Base-by-base conservation (phyloP, 2,888 invertebrate species). In the Opisthograptis luteolata region DNA sequence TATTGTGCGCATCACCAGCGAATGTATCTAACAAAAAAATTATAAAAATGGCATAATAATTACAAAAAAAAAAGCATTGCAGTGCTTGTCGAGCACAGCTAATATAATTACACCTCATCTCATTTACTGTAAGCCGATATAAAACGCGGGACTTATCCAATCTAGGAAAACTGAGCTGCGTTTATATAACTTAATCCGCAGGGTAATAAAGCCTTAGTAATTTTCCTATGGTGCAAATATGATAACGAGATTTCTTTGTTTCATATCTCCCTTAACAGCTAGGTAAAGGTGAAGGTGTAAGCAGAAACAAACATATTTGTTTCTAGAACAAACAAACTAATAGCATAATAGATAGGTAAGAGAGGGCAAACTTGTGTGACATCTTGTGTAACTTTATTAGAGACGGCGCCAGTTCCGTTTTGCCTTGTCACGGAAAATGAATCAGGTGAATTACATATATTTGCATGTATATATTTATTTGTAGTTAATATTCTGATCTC, bases 311-410 rank as follows among this genome's bases (percentile, higher is more conserved):
- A 67, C 55, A 52, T 62, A 62, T 63, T 64, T 55, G 56, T 58
- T 55, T 61, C 55, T 55, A 43, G 54, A 55, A 31, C 62, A 64
- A 66, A 64, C 63, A 63, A 61, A 60, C 62, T 65, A 65, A 64
- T 62, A n/a, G n/a, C n/a, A n/a, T n/a, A n/a, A n/a, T n/a, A n/a
- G n/a, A n/a, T n/a, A 58, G 53, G 40, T 45, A 40, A 39, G 48
- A 55, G 57, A 58, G 46, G 56, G 37, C 41, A 25, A 58, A 66
- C 58, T 66, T 62, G 47, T 43, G 46, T 54, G 60, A 59, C 55
- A 58, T 59, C 50, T 48, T 48, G 52, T 46, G 41, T 58, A 64
- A 68, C 58, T 66, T 60, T 60, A 64, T 66, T 60, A 55, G 48
- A 49, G 35, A 24, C 22, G 32, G 43, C n/a, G n/a, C 32, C 45